Conservation (phyloP, 2,113 vertebrate species). For the Paralichthys olivaceus region DNA sequence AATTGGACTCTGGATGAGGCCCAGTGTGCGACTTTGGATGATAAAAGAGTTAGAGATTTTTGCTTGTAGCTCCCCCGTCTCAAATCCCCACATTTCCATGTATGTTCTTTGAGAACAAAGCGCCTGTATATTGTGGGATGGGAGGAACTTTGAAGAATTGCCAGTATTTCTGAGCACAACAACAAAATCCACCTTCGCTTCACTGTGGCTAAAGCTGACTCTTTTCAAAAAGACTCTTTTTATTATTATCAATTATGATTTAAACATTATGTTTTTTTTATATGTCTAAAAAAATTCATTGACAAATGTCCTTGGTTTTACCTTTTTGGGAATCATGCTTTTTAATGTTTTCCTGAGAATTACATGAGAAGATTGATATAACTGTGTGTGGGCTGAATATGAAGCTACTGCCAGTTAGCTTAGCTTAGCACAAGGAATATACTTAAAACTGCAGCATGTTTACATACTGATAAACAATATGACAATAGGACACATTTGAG, state of each 20-base stretch:
- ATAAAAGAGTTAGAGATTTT: conserved; percentile 4
- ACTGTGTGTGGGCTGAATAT: too few relatives aligned
- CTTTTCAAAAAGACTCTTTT: background rate
- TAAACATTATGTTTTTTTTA: background rate
- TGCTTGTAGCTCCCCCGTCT: background rate
- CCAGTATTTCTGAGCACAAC: conserved; percentile 1
- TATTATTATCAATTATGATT: background rate
- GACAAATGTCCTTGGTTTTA: conserved; percentile 18
- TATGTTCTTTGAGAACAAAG: background rate
- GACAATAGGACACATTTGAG: too few relatives aligned
- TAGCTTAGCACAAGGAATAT: background rate
- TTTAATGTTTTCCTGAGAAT: background rate
- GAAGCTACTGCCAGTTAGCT: background rate
- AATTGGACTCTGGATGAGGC: background rate
- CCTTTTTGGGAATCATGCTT: conserved; percentile 8
- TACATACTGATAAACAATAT: too few relatives aligned
- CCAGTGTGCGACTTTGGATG: background rate
- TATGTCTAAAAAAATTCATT: conserved; percentile 14
- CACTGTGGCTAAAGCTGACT: background rate
- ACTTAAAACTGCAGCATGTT: too few relatives aligned
- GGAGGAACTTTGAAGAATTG: background rate
- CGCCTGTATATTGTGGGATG: background rate
- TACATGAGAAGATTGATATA: too few relatives aligned
- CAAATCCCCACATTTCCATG: background rate
- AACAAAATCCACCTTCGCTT: conserved; percentile 1